Base-by-base conservation (phyloP, 2,888 invertebrate species). In the Andrena chrysosceles region DNA sequence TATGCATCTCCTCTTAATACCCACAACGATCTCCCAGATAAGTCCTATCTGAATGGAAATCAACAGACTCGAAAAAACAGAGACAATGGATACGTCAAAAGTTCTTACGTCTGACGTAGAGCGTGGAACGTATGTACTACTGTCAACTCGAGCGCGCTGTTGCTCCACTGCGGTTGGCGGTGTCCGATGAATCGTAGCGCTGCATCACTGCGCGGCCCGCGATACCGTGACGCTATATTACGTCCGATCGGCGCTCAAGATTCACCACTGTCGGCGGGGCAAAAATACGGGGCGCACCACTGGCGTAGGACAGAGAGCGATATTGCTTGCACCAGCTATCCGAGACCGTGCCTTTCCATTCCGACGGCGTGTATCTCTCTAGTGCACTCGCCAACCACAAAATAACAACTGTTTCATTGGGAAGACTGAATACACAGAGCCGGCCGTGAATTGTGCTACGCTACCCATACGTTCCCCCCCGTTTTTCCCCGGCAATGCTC, bases 321-420 rank as follows among this genome's bases (percentile, higher is more conserved):
- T 83, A 83, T 83, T 81, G 73, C 66, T 73, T 23, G 56, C 66
- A 54, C 73, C 69, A 35, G 60, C 83, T 81, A 84, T 84, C 73
- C 69, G 56, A 72, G 64, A 16, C 42, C 63, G 68, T 76, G 64
- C 71, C 77, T 80, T 77, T 70, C 77, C 75, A 77, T 77, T 78
- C 77, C 79, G 66, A 54, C 83, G 69, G 42, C 23, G 69, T 77
- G 69, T 88, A 88, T 88, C 86, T 86, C 81, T 73, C 75, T 62
- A 35, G 64, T 67, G 86, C 88, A 85, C 78, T 77, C 84, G 77
- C 64, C 83, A 63, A 83, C 82, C 85, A 77, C 88, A 81, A 88
- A 88, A 86, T 86, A 88, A 86, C 88, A 85, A 84, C 86, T 76
- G 88, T 88, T 88, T 84, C 88, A 88, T 82, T 73, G 85, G 80